Evolutionary conservation across 2,797 vertebrate genomes (phyloP), one percentile per base, ranked within the genome.

Genomic region (Halcyon smyrnensis): DNA sequence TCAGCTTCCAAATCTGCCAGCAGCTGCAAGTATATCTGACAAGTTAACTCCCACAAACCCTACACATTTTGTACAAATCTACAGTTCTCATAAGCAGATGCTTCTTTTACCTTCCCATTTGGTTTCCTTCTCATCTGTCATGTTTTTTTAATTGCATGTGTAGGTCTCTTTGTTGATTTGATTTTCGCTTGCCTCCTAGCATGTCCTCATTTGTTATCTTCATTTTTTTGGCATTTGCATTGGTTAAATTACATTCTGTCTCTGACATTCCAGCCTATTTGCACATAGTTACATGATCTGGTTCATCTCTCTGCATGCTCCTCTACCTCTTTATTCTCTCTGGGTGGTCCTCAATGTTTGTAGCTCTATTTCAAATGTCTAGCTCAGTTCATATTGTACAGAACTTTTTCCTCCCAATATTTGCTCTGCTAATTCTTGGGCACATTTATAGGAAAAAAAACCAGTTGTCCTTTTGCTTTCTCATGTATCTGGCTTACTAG

Each of bases 31-130:
- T 88, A 28, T 87, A 60, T 90, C 77, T 89, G 37, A 77, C 51
- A 89, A 51, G 74, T 88, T 76, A 95, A 91, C 93, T 95, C 94
- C 91, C 80, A 94, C 91, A 84, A 74, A 93, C 51, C 65, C 45
- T 88, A 81, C 80, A 57, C 70, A 39, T 95, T 91, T 88, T 67
- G 77, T 84, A 64, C 87, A 82, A 91, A 77, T 57, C 81, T 71
- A 65, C 62, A 73, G 54, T 70, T 82, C 77, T 89, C 74, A 51
- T 57, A 95, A 80, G 57, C 54, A 94, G 89, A 84, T 87, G 70
- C 74, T 64, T 79, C 57, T 89, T 90, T 76, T 63, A 70, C 60
- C 74, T 86, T 88, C 27, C 13, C 30, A 84, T 93, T 91, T 91
- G 68, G 59, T 76, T 87, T 95, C 48, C 11, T 67, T 89, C 37